Base-by-base conservation (phyloP, 2,888 invertebrate genomes). In the Argynnis bischoffii region DNA sequence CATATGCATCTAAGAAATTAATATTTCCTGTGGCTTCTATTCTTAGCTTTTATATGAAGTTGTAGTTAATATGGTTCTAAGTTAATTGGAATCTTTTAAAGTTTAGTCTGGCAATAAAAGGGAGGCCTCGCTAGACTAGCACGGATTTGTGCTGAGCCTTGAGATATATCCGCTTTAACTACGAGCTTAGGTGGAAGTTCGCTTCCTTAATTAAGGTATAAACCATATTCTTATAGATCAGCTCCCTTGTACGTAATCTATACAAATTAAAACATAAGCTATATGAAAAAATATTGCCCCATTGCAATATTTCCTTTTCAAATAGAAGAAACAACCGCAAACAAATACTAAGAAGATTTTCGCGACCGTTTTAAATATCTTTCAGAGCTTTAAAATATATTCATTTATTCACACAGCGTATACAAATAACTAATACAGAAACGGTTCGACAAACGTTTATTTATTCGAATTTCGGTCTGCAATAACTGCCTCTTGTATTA, bases 61-160 rank as follows among this genome's bases (percentile, higher is more conserved):
- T 51, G 63, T 66, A 56, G 61, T 53, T 61, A 63, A 71, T 51
- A 63, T 46, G 57, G 57, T 51, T 55, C 66, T 67, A 75, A 82
- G 83, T 88, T 91, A 90, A 90, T 91, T 90, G 90, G 88, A 88
- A 88, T 90, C 90, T 90, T 90, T 91, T 89, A 91, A 90, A 90
- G 87, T 91, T 90, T 88, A 88, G 87, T 87, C 82, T 76, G 78
- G 83, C 84, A 81, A 85, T 88, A 88, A 90, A 88, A 84, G 82
- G 78, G 83, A 74, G 73, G 79, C 77, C 75, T 77, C 63, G 70
- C 73, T 74, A 73, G 66, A 69, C 54, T 50, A 41, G 26, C 15
- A 50, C 8, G 67, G 65, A 66, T 64, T 67, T 55, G 54, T 54
- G 55, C 47, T 61, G 64, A 69, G 64, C 67, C 63, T 48, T 57